phyloP scores from a whole-genome alignment of 2,888 invertebrate genomes.

The Apotomis capreana region DNA sequence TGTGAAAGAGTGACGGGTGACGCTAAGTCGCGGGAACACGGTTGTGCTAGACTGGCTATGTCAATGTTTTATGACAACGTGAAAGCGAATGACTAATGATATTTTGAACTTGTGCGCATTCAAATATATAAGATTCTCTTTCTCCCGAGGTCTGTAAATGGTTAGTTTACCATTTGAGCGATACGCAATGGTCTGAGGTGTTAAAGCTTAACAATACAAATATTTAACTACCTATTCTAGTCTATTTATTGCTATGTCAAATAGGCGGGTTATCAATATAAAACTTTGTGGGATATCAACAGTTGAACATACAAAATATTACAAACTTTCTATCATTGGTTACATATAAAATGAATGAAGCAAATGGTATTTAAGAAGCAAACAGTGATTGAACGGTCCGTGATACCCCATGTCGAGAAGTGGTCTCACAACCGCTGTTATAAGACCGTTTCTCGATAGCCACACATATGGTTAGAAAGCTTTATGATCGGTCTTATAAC shows the following conservation, averaged over 20 bases:
- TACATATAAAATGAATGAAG: slow-evolving; percentile 39
- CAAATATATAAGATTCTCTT: slow-evolving; percentile 46
- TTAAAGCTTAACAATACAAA: slow-evolving; percentile 73
- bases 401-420: slow-evolving; percentile 1
- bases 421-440: slow-evolving; percentile 5
- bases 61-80: slow-evolving; percentile 28
- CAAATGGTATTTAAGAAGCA: slow-evolving; percentile 22
- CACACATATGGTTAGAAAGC: neutral
- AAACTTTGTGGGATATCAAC: slow-evolving; percentile 68
- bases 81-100: slow-evolving; percentile 37
- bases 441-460: slow-evolving; percentile 8
- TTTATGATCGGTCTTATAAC: slow-evolving; percentile 24
- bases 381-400: slow-evolving; percentile 11
- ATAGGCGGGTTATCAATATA: slow-evolving; percentile 81
- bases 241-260: slow-evolving; percentile 82
- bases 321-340: slow-evolving; percentile 44
- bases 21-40: too few relatives aligned
- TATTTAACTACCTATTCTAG: slow-evolving; percentile 78
- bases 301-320: slow-evolving; percentile 62
- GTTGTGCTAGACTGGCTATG: neutral
- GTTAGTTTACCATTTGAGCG: slow-evolving; percentile 56
- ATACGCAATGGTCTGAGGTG: slow-evolving; percentile 58
- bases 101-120: slow-evolving; percentile 63
- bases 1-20: too few relatives aligned
- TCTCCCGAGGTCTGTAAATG: slow-evolving; percentile 22